Conservation (phyloP, 2,113 vertebrate genomes). For the Rhea pennata region DNA sequence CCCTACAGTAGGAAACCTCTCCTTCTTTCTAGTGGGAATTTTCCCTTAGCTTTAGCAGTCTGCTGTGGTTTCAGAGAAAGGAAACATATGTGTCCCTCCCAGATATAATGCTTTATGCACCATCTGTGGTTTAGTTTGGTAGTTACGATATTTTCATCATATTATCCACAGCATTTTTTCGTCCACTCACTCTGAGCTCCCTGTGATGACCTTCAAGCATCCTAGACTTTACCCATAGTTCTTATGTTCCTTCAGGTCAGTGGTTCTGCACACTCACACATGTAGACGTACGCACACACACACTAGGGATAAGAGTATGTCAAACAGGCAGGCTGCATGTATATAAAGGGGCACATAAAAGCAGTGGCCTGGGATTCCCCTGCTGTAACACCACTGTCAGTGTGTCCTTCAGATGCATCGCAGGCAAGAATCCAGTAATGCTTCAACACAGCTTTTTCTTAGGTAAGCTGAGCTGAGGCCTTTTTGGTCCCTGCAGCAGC, state of each 20-base stretch:
- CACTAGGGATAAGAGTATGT: background rate
- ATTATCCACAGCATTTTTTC: background rate
- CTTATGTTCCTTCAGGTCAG: rapidly evolving
- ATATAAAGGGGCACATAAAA: background rate
- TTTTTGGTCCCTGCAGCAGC: background rate
- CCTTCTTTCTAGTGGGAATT: background rate
- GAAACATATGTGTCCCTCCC: background rate
- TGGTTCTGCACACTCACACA: background rate
- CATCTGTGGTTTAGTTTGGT: background rate
- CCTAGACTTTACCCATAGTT: background rate
- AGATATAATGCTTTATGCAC: background rate
- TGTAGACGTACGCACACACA: background rate
- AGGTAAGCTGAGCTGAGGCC: background rate
- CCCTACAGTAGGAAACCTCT: background rate
- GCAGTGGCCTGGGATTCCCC: background rate
- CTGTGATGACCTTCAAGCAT: background rate
- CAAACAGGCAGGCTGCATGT: background rate
- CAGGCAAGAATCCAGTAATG: background rate
- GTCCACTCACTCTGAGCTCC: background rate
- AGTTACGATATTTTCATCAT: background rate
- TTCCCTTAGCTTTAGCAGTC: background rate
- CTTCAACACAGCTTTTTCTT: background rate
- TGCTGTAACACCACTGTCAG: background rate
- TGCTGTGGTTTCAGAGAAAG: background rate
- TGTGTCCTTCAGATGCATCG: background rate